Evolutionary conservation across 2,888 invertebrate genomes (phyloP).

Genomic region (Pherbina coryleti): DNA sequence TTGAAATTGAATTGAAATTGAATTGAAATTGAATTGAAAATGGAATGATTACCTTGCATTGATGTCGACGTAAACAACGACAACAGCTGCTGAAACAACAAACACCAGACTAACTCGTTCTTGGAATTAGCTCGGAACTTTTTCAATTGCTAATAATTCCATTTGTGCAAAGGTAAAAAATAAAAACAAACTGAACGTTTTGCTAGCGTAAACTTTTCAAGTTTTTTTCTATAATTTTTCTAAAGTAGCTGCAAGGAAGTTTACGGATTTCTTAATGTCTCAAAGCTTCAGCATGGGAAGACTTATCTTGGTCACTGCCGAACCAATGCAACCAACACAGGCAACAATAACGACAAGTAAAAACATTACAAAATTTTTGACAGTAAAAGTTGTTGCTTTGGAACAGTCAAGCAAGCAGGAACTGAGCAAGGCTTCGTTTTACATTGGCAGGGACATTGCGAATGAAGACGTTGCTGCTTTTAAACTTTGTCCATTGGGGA

Average conservation of each 20-base stretch:
- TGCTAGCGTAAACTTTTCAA: background rate
- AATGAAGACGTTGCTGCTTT: background rate
- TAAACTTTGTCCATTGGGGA: constrained; percentile 30
- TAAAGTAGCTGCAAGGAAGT: too few species aligned
- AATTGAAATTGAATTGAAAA: too few species aligned
- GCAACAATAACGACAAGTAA: background rate
- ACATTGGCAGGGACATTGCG: background rate
- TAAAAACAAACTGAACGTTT: background rate
- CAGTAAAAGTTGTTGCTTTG: too few species aligned
- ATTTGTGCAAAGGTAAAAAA: background rate
- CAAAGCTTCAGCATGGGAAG: too few species aligned
- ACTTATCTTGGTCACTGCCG: background rate
- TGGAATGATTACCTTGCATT: background rate
- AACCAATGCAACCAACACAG: background rate
- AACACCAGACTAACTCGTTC: background rate
- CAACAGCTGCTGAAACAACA: background rate
- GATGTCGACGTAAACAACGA: background rate
- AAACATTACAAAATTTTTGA: background rate
- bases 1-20: too few species aligned
- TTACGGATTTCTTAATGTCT: too few species aligned
- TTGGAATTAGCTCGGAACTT: constrained; percentile 46
- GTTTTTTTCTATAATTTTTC: background rate
- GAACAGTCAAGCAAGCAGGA: background rate
- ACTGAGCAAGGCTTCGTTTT: background rate
- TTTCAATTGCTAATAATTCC: constrained; percentile 46